A percentile compares a stretch with the other conserved stretches of the same genome.
Conservation (phyloP, 2,113 vertebrate genomes). For the Hemicordylus capensis region DNA sequence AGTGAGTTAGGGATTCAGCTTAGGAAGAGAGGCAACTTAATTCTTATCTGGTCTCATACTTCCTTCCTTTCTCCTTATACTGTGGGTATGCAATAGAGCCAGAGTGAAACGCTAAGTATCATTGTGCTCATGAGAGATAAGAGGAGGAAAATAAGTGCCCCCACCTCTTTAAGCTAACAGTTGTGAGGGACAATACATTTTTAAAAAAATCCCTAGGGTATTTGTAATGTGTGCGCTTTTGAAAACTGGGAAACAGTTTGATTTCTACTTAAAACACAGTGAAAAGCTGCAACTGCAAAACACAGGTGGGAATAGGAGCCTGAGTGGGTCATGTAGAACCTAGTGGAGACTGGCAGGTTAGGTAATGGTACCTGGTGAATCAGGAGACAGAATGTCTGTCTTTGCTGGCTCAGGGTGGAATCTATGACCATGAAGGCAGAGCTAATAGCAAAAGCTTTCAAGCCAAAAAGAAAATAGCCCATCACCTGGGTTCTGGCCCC, state of each 20-base stretch:
- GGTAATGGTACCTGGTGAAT: too few species aligned
- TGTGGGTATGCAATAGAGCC: background rate
- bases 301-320: too few species aligned
- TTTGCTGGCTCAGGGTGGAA: too few species aligned
- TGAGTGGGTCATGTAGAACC: too few species aligned
- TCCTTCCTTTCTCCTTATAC: constrained; percentile 11
- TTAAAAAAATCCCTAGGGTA: too few species aligned
- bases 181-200: too few species aligned
- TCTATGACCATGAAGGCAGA: too few species aligned
- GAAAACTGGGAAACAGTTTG: background rate
- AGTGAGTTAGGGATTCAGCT: constrained; percentile 58
- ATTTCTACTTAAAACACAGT: background rate
- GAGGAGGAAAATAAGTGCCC: background rate
- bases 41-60: constrained; percentile 41
- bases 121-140: background rate
- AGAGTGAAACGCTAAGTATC: background rate
- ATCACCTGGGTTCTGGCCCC: too few species aligned
- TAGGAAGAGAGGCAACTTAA: constrained; percentile 56
- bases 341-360: too few species aligned
- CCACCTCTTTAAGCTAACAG: background rate
- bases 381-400: too few species aligned
- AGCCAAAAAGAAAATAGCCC: too few species aligned
- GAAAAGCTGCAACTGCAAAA: background rate
- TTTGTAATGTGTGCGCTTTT: background rate
- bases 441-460: too few species aligned